Evolutionary conservation across 1,140 invertebrate genomes (phyloP).

Genomic region (Bombus waltoni): DNA sequence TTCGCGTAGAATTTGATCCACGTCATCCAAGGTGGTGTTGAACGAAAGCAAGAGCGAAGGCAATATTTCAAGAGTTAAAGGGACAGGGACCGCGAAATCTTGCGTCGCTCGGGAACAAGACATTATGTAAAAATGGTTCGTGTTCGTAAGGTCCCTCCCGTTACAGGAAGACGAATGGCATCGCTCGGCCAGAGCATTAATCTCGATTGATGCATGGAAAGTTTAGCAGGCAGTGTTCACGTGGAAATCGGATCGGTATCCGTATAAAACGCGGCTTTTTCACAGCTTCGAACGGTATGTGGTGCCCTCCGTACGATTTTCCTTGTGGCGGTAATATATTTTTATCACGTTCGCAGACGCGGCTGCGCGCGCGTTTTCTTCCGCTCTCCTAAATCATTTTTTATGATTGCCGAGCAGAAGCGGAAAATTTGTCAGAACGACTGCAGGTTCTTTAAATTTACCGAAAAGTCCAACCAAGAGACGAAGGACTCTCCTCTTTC

Average conservation of each 20-base stretch:
- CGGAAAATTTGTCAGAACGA: constrained; percentile 58
- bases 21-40: neutral
- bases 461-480: neutral
- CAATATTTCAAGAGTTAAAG: constrained; percentile 29
- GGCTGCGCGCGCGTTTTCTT: neutral
- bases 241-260: constrained; percentile 29
- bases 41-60: neutral
- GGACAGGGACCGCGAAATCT: neutral
- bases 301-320: neutral
- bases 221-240: constrained; percentile 25
- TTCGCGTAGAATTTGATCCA: neutral
- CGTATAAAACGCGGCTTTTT: neutral
- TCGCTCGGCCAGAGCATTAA: constrained; percentile 22
- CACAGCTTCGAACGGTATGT: neutral
- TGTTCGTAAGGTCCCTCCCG: neutral
- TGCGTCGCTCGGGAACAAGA: constrained; percentile 33
- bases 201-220: constrained; percentile 39
- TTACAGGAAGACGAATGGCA: constrained; percentile 18
- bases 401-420: constrained; percentile 38
- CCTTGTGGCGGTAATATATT: constrained; percentile 17
- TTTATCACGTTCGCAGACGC: constrained; percentile 19
- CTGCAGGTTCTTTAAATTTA: constrained; percentile 53
- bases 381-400: constrained; percentile 47
- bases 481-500: too few species aligned
- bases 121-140: constrained; percentile 16